Evolutionary conservation across 1,140 invertebrate genomes (phyloP), one percentile per base, ranked within the genome.

Genomic region (Vanessa tameamea): DNA sequence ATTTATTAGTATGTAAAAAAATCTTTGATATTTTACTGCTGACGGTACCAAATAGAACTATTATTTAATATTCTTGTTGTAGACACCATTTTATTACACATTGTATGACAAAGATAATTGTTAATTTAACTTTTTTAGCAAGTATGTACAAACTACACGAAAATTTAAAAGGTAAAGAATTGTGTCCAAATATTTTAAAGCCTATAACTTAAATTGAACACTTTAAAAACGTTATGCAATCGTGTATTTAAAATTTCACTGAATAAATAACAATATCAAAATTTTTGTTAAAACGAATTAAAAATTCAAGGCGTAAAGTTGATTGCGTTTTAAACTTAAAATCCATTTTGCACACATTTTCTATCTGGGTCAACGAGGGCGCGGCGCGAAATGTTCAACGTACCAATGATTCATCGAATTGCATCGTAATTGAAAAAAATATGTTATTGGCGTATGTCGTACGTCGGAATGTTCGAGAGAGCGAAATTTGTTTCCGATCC

Each of bases 351-450:
- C 66, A 69, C 43, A 69, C 66, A 69, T 69, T 69, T 69, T 69
- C 66, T 69, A 69, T 59, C 20, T 69, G 66, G 53, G 66, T 69
- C 66, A 69, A 69, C 51, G 66, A 23, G 53, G 20, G 50, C 37
- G 37, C 53, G 37, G 66, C 66, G 66, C 37, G 66, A 47, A 59
- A 69, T 59, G 53, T 31, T 69, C 66, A 57, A 59, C 66, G 66
- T 57, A 57, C 66, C 51, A 69, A 69, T 69, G 66, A 69, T 69
- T 69, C 66, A 69, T 69, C 66, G 66, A 47, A 69, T 69, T 69
- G 66, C 66, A 69, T 57, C 66, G 66, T 69, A 69, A 69, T 69
- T 53, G 66, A 69, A 69, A 69, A 69, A 61, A 61, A 69, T 69
- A 59, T 69, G 63, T 64, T 64, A 64, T 64, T 48, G 63, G 43